These are phyloP conservation scores for Hydrochoerus hydrochaeris DNA, from an alignment of 2,113 vertebrate genomes.

Conservation along the genomic window DNA sequence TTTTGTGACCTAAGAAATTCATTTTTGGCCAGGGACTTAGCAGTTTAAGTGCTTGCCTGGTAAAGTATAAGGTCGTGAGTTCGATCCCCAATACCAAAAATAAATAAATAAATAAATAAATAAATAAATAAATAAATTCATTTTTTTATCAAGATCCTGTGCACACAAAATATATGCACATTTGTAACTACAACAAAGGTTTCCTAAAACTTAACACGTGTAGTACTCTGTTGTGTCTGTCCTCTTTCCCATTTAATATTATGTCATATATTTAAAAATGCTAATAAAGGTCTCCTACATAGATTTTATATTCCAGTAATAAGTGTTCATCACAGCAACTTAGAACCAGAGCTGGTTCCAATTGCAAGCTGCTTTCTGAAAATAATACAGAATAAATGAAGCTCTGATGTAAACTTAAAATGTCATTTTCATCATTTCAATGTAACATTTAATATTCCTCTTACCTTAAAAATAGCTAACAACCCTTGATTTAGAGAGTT, in stretches of 20 bases:
- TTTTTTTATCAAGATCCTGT: not conserved
- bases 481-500: not conserved
- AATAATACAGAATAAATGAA: not conserved
- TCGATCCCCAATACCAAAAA: too few species aligned
- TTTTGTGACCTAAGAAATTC: not conserved
- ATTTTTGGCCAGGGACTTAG: not conserved
- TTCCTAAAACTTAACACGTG: not conserved
- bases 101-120: too few species aligned
- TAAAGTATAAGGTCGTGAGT: too few species aligned
- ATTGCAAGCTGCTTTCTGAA: slow-evolving; percentile 21
- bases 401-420: slow-evolving; percentile 1
- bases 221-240: not conserved
- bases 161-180: not conserved
- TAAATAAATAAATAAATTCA: not conserved
- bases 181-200: not conserved
- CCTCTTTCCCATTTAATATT: not conserved
- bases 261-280: not conserved
- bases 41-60: too few species aligned
- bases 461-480: not conserved
- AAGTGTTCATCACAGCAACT: not conserved
- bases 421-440: not conserved
- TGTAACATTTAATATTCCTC: not conserved
- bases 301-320: not conserved
- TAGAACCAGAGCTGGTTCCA: not conserved
- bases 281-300: not conserved